phyloP scores from a whole-genome alignment of 1,140 invertebrate genomes.

The Cherax quadricarinatus region DNA sequence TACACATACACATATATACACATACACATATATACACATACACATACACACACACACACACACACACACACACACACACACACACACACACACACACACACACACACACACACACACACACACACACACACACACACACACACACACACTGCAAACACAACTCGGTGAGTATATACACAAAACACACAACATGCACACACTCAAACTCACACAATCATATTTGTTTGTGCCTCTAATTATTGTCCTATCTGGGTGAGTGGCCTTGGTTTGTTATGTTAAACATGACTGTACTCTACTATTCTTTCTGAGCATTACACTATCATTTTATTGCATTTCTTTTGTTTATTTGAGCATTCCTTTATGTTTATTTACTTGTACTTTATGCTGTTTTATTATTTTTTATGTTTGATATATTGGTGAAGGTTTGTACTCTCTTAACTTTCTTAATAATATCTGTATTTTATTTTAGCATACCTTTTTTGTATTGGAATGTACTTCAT shows the following conservation, averaged over 20 bases:
- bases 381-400: conserved; percentile 3
- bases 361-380: conserved; percentile 2
- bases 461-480: background rate
- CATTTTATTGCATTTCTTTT: background rate
- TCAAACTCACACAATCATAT: background rate
- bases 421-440: conserved; percentile 13
- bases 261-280: conserved; percentile 21
- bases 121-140: too few species aligned
- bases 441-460: background rate
- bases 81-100: too few species aligned
- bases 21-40: too few species aligned
- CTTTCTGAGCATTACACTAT: background rate
- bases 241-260: background rate
- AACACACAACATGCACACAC: too few species aligned
- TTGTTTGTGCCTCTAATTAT: conserved; percentile 5
- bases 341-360: background rate
- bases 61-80: too few species aligned
- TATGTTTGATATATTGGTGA: conserved; percentile 1
- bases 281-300: background rate
- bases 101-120: too few species aligned
- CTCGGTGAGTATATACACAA: too few species aligned
- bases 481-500: conserved; percentile 7
- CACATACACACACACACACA: too few species aligned
- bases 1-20: too few species aligned
- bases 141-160: too few species aligned